These are phyloP conservation scores for Phocoena sinus DNA, from an alignment of 2,113 vertebrate species.

Conservation along the genomic window DNA sequence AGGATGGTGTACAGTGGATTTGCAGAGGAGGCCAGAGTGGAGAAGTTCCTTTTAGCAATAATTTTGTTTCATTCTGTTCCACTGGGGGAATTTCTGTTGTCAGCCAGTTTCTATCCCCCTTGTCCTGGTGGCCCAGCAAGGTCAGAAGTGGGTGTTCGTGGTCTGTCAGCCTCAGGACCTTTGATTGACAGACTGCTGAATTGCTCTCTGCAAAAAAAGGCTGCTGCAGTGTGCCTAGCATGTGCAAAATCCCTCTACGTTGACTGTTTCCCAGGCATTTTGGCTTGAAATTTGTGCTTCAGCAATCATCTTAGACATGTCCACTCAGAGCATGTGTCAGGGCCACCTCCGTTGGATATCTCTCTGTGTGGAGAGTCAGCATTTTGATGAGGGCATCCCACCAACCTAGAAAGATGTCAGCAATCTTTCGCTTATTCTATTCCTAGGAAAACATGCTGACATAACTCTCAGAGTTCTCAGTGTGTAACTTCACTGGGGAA, in stretches of 20 bases:
- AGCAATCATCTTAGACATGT: neutral
- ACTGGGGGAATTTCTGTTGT: neutral
- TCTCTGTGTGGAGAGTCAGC: conserved; percentile 22
- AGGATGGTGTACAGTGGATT: neutral
- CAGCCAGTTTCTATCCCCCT: neutral
- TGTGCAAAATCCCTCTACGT: neutral
- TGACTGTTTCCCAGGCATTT: neutral
- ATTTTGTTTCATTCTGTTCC: neutral
- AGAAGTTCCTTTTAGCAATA: neutral
- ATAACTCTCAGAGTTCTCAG: neutral
- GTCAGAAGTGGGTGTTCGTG: neutral
- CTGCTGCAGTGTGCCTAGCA: neutral
- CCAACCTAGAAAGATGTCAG: conserved; percentile 15
- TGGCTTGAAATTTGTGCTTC: conserved; percentile 26
- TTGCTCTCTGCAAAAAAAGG: neutral
- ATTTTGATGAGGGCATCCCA: neutral
- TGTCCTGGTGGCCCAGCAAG: conserved; percentile 35
- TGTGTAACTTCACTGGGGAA: neutral
- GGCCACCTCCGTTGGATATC: neutral
- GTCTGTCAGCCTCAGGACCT: neutral
- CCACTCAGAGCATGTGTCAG: neutral
- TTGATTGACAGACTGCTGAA: conserved; percentile 59
- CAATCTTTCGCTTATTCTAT: neutral
- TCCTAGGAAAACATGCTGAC: neutral
- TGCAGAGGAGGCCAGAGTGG: neutral